Conservation (phyloP, 2,888 invertebrate genomes). For the Carabus problematicus region DNA sequence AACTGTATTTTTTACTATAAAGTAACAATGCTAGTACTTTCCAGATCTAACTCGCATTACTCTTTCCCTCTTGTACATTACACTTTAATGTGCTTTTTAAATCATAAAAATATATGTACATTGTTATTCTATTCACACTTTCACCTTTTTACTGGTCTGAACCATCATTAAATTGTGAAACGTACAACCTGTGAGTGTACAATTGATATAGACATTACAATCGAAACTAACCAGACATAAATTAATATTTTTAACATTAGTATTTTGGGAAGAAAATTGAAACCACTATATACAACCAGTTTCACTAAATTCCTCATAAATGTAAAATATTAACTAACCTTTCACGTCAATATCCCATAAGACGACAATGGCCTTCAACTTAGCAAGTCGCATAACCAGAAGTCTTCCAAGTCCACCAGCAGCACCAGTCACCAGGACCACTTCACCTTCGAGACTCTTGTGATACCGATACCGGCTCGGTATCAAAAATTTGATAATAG, state of each 20-base stretch:
- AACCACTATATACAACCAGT: not conserved
- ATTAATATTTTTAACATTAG: too few species aligned
- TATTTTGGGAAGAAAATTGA: too few species aligned
- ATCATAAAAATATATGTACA: too few species aligned
- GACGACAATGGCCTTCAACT: slow-evolving; percentile 79
- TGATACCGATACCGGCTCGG: slow-evolving; percentile 68
- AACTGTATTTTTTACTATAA: slow-evolving; percentile 10
- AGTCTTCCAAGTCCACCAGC: slow-evolving; percentile 86
- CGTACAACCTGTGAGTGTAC: too few species aligned
- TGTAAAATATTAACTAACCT: slow-evolving; percentile 64
- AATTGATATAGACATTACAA: too few species aligned
- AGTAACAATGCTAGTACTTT: not conserved
- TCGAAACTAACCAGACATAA: too few species aligned
- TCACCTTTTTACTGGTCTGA: too few species aligned
- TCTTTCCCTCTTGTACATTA: too few species aligned
- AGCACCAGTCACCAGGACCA: slow-evolving; percentile 88
- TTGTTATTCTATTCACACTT: too few species aligned
- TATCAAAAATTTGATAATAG: slow-evolving; percentile 61
- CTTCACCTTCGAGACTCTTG: slow-evolving; percentile 76
- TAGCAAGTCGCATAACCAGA: slow-evolving; percentile 75
- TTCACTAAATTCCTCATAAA: not conserved
- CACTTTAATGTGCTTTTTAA: too few species aligned
- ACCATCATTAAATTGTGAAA: too few species aligned
- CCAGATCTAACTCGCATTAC: too few species aligned
- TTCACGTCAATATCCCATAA: slow-evolving; percentile 89